phyloP scores from a whole-genome alignment of 1,140 invertebrate genomes.

The Pseudomyrmex gracilis region DNA sequence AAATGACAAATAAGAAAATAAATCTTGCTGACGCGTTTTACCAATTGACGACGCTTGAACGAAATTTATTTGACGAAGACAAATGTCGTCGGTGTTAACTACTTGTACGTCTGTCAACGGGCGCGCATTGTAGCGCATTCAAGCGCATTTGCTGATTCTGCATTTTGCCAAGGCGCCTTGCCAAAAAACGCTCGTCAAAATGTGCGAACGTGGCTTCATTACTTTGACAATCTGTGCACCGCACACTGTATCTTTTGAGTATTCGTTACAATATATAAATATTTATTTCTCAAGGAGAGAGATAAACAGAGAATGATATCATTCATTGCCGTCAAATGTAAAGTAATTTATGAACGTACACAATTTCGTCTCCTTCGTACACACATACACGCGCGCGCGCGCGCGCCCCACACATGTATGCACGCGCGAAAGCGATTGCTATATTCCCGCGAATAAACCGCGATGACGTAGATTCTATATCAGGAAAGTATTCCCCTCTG shows the following conservation, averaged over 20 bases:
- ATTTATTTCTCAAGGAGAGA: no score
- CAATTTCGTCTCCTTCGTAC: not conserved
- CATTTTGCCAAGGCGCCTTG: conserved; percentile 25
- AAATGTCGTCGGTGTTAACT: conserved; percentile 28
- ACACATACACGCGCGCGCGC: not conserved
- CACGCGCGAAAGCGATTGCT: no score
- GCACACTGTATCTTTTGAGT: no score
- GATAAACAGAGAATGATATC: not conserved
- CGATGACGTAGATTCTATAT: not conserved
- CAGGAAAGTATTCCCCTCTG: not conserved
- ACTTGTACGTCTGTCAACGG: conserved; percentile 25
- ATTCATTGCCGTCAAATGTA: not conserved
- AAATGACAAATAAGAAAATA: conserved; percentile 19
- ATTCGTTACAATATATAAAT: no score
- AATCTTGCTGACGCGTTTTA: not conserved
- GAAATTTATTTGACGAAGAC: not conserved
- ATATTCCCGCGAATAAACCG: not conserved
- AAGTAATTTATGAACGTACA: conserved; percentile 20
- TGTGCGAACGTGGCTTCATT: not conserved
- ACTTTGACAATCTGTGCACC: no score
- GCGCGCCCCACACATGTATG: no score
- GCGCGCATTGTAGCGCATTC: not conserved
- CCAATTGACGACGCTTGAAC: not conserved
- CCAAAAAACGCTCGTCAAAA: not conserved
- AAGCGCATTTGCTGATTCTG: not conserved